Evolutionary conservation across 2,113 vertebrate genomes (phyloP).

Genomic region (Semnornis frantzii): DNA sequence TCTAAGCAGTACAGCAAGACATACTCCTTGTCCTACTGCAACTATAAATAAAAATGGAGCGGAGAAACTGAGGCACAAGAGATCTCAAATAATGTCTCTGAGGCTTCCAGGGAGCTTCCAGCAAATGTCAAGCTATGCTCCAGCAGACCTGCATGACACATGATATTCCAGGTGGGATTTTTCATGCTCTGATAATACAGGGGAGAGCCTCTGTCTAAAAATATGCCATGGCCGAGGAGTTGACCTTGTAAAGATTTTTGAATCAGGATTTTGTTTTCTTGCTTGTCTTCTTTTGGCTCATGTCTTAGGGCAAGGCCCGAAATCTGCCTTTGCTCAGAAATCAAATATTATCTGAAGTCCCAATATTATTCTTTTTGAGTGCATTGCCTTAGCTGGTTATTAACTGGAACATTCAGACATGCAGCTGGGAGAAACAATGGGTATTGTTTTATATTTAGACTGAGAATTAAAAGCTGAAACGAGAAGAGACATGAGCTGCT

Average conservation of each 20-base stretch:
- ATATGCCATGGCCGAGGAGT: accelerated
- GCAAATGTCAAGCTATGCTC: neutral
- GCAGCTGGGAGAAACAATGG: conserved; percentile 20
- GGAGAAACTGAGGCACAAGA: neutral
- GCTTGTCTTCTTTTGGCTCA: neutral
- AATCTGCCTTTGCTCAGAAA: neutral
- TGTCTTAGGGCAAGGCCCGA: neutral
- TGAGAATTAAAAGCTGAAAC: neutral
- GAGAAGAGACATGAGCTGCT: neutral
- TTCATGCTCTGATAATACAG: neutral
- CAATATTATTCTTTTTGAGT: neutral
- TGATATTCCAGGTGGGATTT: neutral
- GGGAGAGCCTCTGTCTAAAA: neutral
- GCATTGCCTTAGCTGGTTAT: conserved; percentile 28
- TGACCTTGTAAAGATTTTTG: neutral
- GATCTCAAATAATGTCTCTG: neutral
- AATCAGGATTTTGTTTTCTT: neutral
- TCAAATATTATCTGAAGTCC: neutral
- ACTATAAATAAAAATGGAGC: neutral
- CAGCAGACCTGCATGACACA: accelerated
- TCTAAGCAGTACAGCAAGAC: neutral
- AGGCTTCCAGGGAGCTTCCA: neutral
- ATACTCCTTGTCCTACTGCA: neutral
- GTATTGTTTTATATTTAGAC: conserved; percentile 19
- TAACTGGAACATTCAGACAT: neutral